Evolutionary conservation across 2,113 vertebrate genomes (phyloP).

Genomic region (Sylvilagus bachmani): DNA sequence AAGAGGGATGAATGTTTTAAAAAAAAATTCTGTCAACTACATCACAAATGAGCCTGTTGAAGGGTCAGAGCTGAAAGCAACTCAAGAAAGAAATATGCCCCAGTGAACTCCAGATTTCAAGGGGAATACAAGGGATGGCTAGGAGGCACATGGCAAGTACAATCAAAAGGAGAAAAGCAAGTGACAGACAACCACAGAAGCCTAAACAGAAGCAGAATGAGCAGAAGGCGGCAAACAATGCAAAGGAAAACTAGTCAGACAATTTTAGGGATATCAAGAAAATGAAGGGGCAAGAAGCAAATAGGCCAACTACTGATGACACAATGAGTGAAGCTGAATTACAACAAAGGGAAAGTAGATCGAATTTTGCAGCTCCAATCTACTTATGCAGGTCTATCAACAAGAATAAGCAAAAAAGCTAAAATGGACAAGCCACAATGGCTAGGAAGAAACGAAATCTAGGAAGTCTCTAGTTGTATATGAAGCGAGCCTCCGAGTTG

Average conservation of each 20-base stretch:
- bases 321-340: background rate
- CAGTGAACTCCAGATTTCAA: background rate
- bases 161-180: conserved; percentile 8
- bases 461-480: background rate
- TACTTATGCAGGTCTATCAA: background rate
- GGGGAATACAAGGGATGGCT: background rate
- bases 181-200: background rate
- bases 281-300: background rate
- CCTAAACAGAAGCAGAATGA: background rate
- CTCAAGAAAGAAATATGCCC: background rate
- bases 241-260: background rate
- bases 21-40: background rate
- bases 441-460: background rate
- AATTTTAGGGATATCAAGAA: background rate
- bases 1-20: background rate
- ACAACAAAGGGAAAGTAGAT: background rate
- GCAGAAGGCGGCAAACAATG: background rate
- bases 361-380: background rate
- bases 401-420: background rate
- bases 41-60: background rate
- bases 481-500: background rate
- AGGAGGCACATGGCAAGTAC: background rate
- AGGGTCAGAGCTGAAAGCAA: background rate
- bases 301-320: fast-evolving
- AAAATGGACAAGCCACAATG: background rate